These are phyloP conservation scores for Manacus vitellinus DNA, from an alignment of 2,113 vertebrate species.

Conservation along the genomic window DNA sequence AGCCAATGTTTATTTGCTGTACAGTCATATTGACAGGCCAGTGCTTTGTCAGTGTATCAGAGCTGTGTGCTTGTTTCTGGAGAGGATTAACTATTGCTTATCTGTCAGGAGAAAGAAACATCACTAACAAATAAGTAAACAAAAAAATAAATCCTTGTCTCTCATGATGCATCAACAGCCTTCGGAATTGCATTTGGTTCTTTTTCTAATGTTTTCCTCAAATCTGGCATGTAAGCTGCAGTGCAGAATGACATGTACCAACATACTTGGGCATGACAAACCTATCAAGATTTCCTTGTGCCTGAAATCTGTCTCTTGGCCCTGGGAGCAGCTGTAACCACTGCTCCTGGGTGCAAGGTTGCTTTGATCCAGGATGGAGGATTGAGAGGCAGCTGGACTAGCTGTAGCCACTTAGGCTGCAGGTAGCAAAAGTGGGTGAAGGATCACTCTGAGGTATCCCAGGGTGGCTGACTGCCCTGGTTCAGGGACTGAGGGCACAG, in stretches of 20 bases:
- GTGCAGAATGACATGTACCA: neutral
- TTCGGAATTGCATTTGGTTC: neutral
- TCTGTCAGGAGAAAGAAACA: neutral
- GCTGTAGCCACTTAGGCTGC: neutral
- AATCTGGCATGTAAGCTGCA: neutral
- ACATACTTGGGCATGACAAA: rapidly evolving
- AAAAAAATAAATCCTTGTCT: neutral
- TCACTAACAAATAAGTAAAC: neutral
- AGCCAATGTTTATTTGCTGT: neutral
- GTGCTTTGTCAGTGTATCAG: neutral
- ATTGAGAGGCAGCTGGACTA: neutral
- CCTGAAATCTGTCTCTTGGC: neutral
- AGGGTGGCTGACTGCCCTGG: neutral
- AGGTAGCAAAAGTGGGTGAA: neutral
- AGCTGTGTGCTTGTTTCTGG: neutral
- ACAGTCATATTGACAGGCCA: neutral
- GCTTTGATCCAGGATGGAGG: neutral
- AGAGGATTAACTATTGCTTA: neutral
- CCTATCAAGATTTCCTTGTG: neutral
- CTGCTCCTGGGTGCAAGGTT: neutral
- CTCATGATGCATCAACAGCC: neutral
- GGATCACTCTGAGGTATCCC: neutral
- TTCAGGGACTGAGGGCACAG: neutral
- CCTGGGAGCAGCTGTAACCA: neutral
- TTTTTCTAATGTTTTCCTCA: neutral